A percentile compares a stretch with the other conserved stretches of the same genome.
These are phyloP conservation scores for Rattus norvegicus DNA, from an alignment of 2,113 vertebrate species.

Conservation along the genomic window GRCr8 NC_086024.1:55585501-55586000, in stretches of 20 bases:
- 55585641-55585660: conserved; percentile 63
- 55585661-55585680: conserved; percentile 49
- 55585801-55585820: conserved; percentile 59
- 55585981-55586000: conserved; percentile 71
- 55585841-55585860: conserved; percentile 61
- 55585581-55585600: conserved; percentile 67
- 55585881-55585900: conserved; percentile 51
- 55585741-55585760: conserved; percentile 82
- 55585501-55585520: conserved; percentile 34
- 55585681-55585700: conserved; percentile 72
- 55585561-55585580: conserved; percentile 67
- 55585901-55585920: conserved; percentile 63
- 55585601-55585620: conserved; percentile 66
- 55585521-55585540: conserved; percentile 31
- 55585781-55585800: conserved; percentile 71
- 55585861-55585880: conserved; percentile 51
- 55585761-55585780: conserved; percentile 79
- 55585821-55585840: conserved; percentile 67
- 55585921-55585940: conserved; percentile 64
- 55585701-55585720: conserved; percentile 77
- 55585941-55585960: conserved; percentile 57
- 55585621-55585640: conserved; percentile 68
- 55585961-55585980: conserved; percentile 62
- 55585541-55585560: conserved; percentile 51
- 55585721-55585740: conserved; percentile 79